Base-by-base conservation (phyloP, 1,140 invertebrate genomes). In the Sinonovacula constricta region DNA sequence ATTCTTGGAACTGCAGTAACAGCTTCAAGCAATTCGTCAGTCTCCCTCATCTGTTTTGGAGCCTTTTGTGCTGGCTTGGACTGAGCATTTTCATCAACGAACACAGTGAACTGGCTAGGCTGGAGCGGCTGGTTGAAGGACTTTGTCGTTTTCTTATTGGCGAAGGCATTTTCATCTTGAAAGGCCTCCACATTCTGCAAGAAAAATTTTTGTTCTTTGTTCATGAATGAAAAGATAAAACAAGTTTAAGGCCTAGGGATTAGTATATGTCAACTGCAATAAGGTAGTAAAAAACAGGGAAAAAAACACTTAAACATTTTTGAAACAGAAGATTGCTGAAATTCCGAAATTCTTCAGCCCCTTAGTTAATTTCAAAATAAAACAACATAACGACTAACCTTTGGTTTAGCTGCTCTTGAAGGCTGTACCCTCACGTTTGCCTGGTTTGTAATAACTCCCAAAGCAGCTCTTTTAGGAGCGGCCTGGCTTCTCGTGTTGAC, bases 361-460 rank as follows among this genome's bases (percentile, higher is more conserved):
- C n/a, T n/a, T n/a, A n/a, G n/a, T n/a, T n/a, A n/a, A n/a, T n/a
- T n/a, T n/a, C n/a, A n/a, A n/a, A n/a, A n/a, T n/a, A n/a, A n/a
- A n/a, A n/a, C n/a, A n/a, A n/a, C n/a, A n/a, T n/a, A n/a, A n/a
- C n/a, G n/a, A 36, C 74, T 65, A 56, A 83, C 84, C 78, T 76
- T 76, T 67, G 72, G 72, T 67, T 89, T 89, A n/a, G 83, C 88
- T 31, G 87, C 87, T 71, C 88, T 81, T 39, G 79, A 82, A n/a
- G 88, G 88, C 60, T 89, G 88, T 30, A 86, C 80, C 70, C 88
- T 15, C 10, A 51, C 18, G 36, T 76, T 76, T 24, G 60, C 80
- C 68, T 88, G 82, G 68, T 89, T 89, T 30, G 88, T 87, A 34
- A 89, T 88, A 4, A 81, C 83, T 45, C 87, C 86, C 7, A 89